A percentile compares a stretch with the other conserved stretches of the same genome.
phyloP scores from a whole-genome alignment of 2,797 vertebrate genomes.

The Acomys russatus region DNA sequence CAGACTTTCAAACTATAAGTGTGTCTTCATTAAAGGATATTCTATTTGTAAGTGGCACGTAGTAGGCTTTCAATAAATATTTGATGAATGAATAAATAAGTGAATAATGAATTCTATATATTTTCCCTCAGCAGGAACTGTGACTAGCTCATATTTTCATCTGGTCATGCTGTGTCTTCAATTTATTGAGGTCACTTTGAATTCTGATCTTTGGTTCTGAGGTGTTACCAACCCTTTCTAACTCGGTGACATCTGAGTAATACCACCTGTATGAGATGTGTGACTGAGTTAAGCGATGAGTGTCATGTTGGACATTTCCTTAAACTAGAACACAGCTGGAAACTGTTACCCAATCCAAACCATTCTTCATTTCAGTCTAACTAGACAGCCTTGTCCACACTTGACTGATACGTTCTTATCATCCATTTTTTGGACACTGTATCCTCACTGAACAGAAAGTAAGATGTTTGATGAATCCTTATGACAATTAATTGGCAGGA shows the following conservation, averaged over 20 bases:
- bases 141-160: conserved; percentile 66
- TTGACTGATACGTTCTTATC: conserved; percentile 69
- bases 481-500: conserved; percentile 56
- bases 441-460: conserved; percentile 74
- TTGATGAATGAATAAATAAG: conserved; percentile 64
- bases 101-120: conserved; percentile 12
- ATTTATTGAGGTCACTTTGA: conserved; percentile 77
- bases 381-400: conserved; percentile 53
- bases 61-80: conserved; percentile 74
- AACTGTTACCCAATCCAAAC: conserved; percentile 71
- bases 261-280: conserved; percentile 73
- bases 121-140: neutral
- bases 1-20: conserved; percentile 12
- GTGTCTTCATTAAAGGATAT: conserved; percentile 14
- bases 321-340: conserved; percentile 78
- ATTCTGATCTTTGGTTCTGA: conserved; percentile 72
- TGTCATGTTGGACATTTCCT: conserved; percentile 75
- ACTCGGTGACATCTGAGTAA: conserved; percentile 74
- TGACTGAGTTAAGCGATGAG: conserved; percentile 67
- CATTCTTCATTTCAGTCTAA: conserved; percentile 62
- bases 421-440: conserved; percentile 60
- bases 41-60: conserved; percentile 50
- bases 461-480: neutral
- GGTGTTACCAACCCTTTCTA: conserved; percentile 71
- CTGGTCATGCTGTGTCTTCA: conserved; percentile 76